phyloP scores from a whole-genome alignment of 2,888 invertebrate species.

The Metalampra italica region DNA sequence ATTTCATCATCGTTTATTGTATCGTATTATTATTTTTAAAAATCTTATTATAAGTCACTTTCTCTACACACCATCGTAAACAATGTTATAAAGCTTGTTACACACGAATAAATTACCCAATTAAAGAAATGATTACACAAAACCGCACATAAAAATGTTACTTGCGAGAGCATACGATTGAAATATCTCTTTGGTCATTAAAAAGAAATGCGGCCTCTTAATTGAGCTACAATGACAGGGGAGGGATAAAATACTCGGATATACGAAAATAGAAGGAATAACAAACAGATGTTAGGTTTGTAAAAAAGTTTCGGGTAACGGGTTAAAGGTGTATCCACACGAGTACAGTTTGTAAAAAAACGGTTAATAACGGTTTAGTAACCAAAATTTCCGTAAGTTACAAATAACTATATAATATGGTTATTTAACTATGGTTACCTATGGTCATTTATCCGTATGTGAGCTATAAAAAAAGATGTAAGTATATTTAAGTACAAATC shows the following conservation, averaged over 20 bases:
- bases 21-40: too few species aligned
- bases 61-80: too few species aligned
- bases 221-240: conserved; percentile 65
- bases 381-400: too few species aligned
- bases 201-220: conserved; percentile 55
- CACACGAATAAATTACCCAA: conserved; percentile 58
- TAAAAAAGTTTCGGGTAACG: conserved; percentile 52
- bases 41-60: too few species aligned
- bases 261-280: conserved; percentile 63
- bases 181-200: conserved; percentile 57
- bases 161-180: conserved; percentile 35
- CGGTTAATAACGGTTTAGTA: too few species aligned
- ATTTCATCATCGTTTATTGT: too few species aligned
- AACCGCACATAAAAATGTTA: conserved; percentile 37
- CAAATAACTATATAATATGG: too few species aligned
- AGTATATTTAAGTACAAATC: too few species aligned
- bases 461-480: too few species aligned
- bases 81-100: conserved; percentile 29
- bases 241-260: conserved; percentile 49
- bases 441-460: too few species aligned
- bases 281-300: conserved; percentile 63
- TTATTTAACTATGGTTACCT: too few species aligned
- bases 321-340: conserved; percentile 29
- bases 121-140: conserved; percentile 52
- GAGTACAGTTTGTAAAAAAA: conserved; percentile 1